phyloP scores from a whole-genome alignment of 2,888 invertebrate species.

The Tipula vernalis region DNA sequence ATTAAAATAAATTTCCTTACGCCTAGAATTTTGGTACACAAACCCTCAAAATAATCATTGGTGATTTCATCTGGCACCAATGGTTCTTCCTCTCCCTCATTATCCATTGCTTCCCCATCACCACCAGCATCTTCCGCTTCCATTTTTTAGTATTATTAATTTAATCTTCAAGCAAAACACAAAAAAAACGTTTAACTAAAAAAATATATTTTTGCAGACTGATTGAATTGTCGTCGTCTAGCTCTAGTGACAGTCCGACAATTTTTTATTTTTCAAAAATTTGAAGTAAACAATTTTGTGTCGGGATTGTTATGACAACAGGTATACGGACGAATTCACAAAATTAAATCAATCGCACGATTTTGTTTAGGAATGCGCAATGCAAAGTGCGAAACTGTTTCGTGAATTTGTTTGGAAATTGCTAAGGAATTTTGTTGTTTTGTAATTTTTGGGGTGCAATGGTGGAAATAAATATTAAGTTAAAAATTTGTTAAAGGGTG shows the following conservation, averaged over 20 bases:
- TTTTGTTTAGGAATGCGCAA: neutral
- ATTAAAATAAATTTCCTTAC: slow-evolving; percentile 9
- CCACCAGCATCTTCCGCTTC: neutral
- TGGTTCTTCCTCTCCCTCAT: slow-evolving; percentile 29
- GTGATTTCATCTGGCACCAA: slow-evolving; percentile 32
- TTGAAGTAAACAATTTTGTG: neutral
- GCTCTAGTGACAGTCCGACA: neutral
- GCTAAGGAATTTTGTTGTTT: neutral
- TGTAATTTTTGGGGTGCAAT: neutral
- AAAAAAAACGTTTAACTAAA: neutral
- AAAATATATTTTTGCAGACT: neutral
- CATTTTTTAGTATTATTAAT: neutral
- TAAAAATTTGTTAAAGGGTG: too few species aligned
- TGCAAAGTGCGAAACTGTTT: neutral
- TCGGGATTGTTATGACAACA: neutral
- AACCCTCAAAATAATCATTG: slow-evolving; percentile 28
- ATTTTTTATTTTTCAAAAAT: neutral
- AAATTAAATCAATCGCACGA: neutral
- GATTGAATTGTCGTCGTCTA: neutral
- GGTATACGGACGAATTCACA: neutral
- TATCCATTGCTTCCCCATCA: neutral
- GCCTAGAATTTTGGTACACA: slow-evolving; percentile 17
- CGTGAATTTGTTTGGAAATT: neutral
- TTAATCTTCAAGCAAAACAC: neutral
- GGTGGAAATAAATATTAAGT: neutral